Percentiles rank a stretch among this genome's conserved stretches.
These are phyloP conservation scores for Zaprionus vittiger DNA, from an alignment of 1,140 invertebrate genomes.

Conservation along the genomic window DNA sequence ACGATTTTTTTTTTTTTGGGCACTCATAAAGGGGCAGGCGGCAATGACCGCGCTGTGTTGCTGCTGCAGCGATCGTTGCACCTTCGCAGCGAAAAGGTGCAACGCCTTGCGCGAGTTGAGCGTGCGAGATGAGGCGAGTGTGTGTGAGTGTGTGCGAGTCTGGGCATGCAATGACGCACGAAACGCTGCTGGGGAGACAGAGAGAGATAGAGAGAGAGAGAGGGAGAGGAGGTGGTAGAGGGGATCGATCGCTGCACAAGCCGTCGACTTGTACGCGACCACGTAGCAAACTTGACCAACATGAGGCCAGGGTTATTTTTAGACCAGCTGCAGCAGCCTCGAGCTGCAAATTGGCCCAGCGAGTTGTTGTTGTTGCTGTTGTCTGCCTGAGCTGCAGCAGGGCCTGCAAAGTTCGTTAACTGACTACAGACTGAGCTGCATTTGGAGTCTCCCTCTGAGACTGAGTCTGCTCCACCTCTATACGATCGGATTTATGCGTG, in stretches of 20 bases:
- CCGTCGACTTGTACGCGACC: constrained; percentile 1
- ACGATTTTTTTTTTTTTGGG: neutral
- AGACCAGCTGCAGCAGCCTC: constrained; percentile 50
- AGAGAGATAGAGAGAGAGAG: too few relatives aligned
- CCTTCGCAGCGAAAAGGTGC: constrained; percentile 71
- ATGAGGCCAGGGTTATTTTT: constrained; percentile 74
- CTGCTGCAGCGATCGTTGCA: constrained; percentile 69
- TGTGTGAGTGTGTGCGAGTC: constrained; percentile 41
- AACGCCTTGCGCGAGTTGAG: constrained; percentile 60
- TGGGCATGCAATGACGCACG: constrained; percentile 77
- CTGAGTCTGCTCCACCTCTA: neutral
- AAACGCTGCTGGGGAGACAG: constrained; percentile 40
- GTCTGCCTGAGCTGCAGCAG: constrained; percentile 1
- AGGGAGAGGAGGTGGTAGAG: neutral
- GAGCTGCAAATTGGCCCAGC: constrained; percentile 43
- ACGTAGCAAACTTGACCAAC: constrained; percentile 69
- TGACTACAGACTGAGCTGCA: constrained; percentile 29
- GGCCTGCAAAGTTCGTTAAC: constrained; percentile 60
- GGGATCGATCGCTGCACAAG: neutral
- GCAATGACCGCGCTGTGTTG: constrained; percentile 39
- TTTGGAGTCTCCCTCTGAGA: neutral
- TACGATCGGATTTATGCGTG: constrained; percentile 75
- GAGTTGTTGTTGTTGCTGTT: constrained; percentile 15
- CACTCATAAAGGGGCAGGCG: constrained; percentile 20
- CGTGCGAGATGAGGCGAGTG: constrained; percentile 39